These are phyloP conservation scores for Umimayanthus chanpuru DNA, from an alignment of 92 coral and sea anemone species.

Conservation along the genomic window DNA sequence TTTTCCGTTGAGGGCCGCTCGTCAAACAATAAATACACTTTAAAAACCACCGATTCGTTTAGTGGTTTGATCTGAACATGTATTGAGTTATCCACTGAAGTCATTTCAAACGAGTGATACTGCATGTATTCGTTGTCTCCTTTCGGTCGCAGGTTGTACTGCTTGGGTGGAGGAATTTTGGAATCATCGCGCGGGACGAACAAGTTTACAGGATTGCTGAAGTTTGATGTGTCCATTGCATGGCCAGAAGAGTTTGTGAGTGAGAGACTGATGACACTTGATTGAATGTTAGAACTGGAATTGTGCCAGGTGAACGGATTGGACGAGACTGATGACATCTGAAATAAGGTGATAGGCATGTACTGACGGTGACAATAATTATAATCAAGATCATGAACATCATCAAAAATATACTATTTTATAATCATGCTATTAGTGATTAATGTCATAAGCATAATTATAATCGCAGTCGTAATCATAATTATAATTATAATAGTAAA, in stretches of 20 bases:
- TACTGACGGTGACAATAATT: background rate
- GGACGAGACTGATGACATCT: conserved; percentile 55
- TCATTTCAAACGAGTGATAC: conserved; percentile 57
- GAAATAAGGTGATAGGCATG: background rate
- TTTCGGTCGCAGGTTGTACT: conserved; percentile 58
- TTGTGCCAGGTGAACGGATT: conserved; percentile 75
- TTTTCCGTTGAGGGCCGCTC: conserved; percentile 64
- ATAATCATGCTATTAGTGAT: too few species aligned
- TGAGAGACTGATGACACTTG: conserved; percentile 54
- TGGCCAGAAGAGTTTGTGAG: conserved; percentile 39
- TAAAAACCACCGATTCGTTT: conserved; percentile 50
- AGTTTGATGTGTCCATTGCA: conserved; percentile 62
- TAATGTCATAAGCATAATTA: background rate
- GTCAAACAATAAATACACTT: conserved; percentile 52
- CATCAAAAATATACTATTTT: too few species aligned
- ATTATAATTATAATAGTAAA: too few species aligned
- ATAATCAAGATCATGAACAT: background rate
- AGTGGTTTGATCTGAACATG: conserved; percentile 71
- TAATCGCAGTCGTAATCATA: too few species aligned
- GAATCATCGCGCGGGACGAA: conserved; percentile 72
- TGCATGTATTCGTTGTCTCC: conserved; percentile 57
- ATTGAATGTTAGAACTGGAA: conserved; percentile 66
- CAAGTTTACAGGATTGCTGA: conserved; percentile 55
- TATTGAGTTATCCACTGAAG: conserved; percentile 62
- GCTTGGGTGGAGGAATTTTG: conserved; percentile 45